A percentile compares a stretch with the other conserved stretches of the same genome.
These are phyloP conservation scores for Sesia apiformis DNA, from an alignment of 2,888 invertebrate genomes.

Conservation along the genomic window DNA sequence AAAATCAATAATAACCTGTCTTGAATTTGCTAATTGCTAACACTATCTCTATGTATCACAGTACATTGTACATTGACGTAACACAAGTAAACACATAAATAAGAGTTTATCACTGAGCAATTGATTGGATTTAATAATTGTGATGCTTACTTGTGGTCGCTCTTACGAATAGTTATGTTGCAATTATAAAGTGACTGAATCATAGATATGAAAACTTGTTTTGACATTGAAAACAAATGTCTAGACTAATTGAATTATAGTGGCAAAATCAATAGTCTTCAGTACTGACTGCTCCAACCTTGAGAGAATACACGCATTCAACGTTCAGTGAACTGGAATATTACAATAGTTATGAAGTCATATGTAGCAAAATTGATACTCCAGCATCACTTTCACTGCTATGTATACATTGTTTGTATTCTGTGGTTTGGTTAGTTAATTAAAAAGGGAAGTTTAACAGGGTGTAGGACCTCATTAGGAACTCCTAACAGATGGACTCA, in stretches of 20 bases:
- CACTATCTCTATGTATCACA: no score
- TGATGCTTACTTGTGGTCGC: background rate
- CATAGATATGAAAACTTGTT: background rate
- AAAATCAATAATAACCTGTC: no score
- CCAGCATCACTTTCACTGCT: no score
- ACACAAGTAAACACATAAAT: slow-evolving; percentile 23
- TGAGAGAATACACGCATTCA: background rate
- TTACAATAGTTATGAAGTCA: background rate
- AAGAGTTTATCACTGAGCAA: slow-evolving; percentile 12
- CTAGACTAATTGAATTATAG: background rate
- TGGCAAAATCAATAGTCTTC: background rate
- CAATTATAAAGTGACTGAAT: background rate
- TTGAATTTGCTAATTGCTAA: no score
- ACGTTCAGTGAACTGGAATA: background rate
- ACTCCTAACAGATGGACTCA: no score
- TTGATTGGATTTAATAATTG: slow-evolving; percentile 18
- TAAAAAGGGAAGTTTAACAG: no score
- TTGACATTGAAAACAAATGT: background rate
- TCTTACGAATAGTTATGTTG: background rate
- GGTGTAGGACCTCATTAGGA: no score
- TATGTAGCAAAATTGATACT: no score
- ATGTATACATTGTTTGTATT: no score
- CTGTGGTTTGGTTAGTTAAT: no score
- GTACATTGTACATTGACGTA: slow-evolving; percentile 1
- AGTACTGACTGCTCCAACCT: background rate